Evolutionary conservation across 1,140 invertebrate species (phyloP), one percentile per base, ranked within the genome.

Genomic region (Aleiodes sp.): DNA sequence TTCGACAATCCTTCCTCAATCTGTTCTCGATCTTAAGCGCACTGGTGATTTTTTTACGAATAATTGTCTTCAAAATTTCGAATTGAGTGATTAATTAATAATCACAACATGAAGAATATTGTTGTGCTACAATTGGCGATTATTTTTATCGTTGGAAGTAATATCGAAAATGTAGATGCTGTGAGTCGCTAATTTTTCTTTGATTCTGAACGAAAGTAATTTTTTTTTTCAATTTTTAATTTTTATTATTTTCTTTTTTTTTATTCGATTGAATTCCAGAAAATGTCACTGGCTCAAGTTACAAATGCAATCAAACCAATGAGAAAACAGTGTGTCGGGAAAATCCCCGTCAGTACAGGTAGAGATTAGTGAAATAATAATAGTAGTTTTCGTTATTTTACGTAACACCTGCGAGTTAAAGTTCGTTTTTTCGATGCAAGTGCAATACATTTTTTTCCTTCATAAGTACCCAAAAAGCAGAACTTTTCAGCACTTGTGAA

Each of bases 291-390:
- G 19, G 26, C 29, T 10, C 64, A 66, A 37, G 31, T 66, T n/a
- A 52, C 19, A 26, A 66, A 66, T 35, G 24, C 24, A 10, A 19
- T 66, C 28, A 59, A 37, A 14, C 64, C 64, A 26, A 28, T 59
- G 14, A 16, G 14, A 2, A 74, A 73, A 8, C 16, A 57, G 0
- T 78, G 77, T 26, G 10, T 52, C 19, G n/a, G 65, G 8, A 78
- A 78, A 59, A 37, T 52, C 14, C 68, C 67, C 0, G 60, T 43
- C 1, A 37, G 60, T 21, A 8, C 68, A n/a, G 77, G 77, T 78
- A 33, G 21, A 41, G 37, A 24, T 14, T 28, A 24, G 26, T n/a
- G 3, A n/a, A 57, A 24, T 19, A 24, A n/a, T n/a, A n/a, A n/a
- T n/a, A n/a, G n/a, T n/a, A n/a, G n/a, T n/a, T n/a, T n/a, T n/a